phyloP scores from a whole-genome alignment of 2,113 vertebrate species.

The Anoura caudifer region DNA sequence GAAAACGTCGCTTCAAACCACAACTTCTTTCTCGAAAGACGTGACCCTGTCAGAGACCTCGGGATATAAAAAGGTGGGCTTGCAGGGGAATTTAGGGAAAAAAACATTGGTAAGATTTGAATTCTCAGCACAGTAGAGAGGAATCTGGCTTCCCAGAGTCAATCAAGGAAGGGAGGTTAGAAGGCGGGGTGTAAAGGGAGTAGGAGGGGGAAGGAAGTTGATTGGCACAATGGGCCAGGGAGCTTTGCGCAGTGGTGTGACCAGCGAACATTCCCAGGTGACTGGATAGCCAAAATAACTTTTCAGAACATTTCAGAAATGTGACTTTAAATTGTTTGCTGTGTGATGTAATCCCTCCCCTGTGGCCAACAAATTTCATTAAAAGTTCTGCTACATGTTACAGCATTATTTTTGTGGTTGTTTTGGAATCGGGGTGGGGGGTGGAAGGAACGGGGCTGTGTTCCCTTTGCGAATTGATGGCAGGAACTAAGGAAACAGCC shows the following conservation, averaged over 20 bases:
- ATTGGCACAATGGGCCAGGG: neutral
- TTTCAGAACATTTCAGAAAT: slow-evolving; percentile 64
- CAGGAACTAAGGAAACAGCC: slow-evolving; percentile 17
- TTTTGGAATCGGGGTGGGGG: slow-evolving; percentile 25
- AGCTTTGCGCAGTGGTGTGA: neutral
- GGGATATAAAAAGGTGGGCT: neutral
- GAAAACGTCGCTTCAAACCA: neutral
- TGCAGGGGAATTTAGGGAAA: neutral
- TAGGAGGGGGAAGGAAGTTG: neutral
- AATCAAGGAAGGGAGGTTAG: neutral
- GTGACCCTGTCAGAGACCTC: neutral
- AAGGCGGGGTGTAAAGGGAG: neutral
- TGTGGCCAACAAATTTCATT: slow-evolving; percentile 63
- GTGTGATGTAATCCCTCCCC: slow-evolving; percentile 65
- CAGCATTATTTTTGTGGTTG: slow-evolving; percentile 51
- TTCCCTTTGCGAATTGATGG: neutral
- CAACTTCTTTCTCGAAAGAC: neutral
- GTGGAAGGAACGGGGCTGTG: neutral
- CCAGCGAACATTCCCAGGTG: slow-evolving; percentile 43
- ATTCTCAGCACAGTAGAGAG: neutral
- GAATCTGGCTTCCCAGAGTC: neutral
- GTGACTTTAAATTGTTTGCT: slow-evolving; percentile 62
- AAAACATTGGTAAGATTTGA: neutral
- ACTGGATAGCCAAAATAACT: slow-evolving; percentile 47
- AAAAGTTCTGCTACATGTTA: slow-evolving; percentile 55